phyloP scores from a whole-genome alignment of 1,140 invertebrate species.

The Drosophila bocki region DNA sequence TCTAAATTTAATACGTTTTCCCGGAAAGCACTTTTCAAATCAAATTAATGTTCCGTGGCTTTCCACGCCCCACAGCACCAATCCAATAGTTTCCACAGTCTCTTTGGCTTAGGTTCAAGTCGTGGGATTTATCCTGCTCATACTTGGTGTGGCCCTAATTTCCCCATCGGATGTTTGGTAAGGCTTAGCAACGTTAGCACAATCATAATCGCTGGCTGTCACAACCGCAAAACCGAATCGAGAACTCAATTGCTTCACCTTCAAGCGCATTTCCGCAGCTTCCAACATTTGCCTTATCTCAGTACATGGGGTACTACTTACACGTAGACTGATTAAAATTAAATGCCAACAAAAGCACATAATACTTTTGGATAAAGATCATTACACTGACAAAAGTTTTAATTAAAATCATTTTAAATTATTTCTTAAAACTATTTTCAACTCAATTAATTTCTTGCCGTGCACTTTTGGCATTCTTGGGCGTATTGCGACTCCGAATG shows the following conservation, averaged over 20 bases:
- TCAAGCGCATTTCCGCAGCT: conserved; percentile 32
- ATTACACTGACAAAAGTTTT: conserved; percentile 9
- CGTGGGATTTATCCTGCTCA: neutral
- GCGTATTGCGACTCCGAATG: neutral
- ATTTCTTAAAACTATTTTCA: neutral
- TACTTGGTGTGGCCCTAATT: conserved; percentile 14
- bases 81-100: neutral
- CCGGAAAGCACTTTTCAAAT: neutral
- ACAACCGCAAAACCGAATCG: conserved; percentile 62
- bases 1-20: neutral
- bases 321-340: conserved; percentile 70
- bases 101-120: conserved; percentile 4
- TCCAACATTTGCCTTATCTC: conserved; percentile 5
- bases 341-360: conserved; percentile 56
- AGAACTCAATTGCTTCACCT: conserved; percentile 51
- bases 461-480: conserved; percentile 10
- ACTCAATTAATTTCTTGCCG: neutral
- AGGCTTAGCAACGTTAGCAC: conserved; percentile 6
- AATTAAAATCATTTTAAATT: neutral
- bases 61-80: neutral
- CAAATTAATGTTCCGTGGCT: conserved; percentile 7
- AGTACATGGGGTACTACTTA: neutral
- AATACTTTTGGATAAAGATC: conserved; percentile 37
- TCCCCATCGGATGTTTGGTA: conserved; percentile 12
- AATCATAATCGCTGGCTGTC: conserved; percentile 19